A percentile compares a stretch with the other conserved stretches of the same genome.
Evolutionary conservation across 1,140 invertebrate genomes (phyloP).

Genomic region (Diachasmimorpha longicaudata): DNA sequence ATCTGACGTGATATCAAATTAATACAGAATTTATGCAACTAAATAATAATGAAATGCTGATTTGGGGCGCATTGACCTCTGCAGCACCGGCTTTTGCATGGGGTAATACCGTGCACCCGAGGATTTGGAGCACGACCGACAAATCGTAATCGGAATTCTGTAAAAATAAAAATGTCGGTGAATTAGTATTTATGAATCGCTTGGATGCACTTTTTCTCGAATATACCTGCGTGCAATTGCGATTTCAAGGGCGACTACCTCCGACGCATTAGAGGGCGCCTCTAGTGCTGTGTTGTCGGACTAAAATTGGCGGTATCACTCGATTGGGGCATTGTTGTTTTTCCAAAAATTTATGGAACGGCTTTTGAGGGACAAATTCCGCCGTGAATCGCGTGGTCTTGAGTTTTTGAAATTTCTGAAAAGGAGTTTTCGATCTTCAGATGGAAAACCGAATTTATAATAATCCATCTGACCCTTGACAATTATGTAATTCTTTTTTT

Average conservation of each 20-base stretch:
- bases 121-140: not conserved
- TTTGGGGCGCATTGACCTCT: not conserved
- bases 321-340: too few relatives aligned
- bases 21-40: not conserved
- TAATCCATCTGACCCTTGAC: not conserved
- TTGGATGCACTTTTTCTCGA: conserved; percentile 33
- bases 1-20: not conserved
- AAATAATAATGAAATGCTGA: not conserved
- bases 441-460: too few relatives aligned
- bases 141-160: not conserved
- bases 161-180: conserved; percentile 1
- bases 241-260: conserved; percentile 1
- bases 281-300: not conserved
- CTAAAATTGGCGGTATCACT: too few relatives aligned
- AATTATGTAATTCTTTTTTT: too few relatives aligned
- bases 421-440: too few relatives aligned
- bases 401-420: too few relatives aligned
- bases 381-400: too few relatives aligned
- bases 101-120: not conserved
- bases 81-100: not conserved
- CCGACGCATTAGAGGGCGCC: not conserved
- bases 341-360: too few relatives aligned
- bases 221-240: conserved; percentile 14
- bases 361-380: too few relatives aligned
- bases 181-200: conserved; percentile 52